phyloP scores from a whole-genome alignment of 2,888 invertebrate species.

The Lasioglossum leucozonium region DNA sequence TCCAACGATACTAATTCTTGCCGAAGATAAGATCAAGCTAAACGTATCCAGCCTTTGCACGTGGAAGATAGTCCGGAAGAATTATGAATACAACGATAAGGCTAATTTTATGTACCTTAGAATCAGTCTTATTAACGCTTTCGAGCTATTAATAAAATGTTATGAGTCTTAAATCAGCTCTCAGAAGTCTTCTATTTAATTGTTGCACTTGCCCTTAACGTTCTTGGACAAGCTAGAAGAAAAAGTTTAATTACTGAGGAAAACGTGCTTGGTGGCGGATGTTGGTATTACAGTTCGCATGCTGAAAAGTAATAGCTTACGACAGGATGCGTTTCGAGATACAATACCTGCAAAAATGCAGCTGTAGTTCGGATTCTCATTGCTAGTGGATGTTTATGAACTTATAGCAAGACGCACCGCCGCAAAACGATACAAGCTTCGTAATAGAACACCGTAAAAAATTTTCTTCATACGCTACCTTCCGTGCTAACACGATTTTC shows the following conservation, averaged over 20 bases:
- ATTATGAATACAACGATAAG: background rate
- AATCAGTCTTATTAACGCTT: background rate
- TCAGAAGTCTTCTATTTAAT: background rate
- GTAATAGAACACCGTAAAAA: background rate
- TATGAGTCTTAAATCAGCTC: background rate
- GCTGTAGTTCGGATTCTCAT: background rate
- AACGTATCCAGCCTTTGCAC: background rate
- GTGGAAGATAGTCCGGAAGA: background rate
- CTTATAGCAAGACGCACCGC: background rate
- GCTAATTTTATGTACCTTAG: background rate
- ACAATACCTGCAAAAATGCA: background rate
- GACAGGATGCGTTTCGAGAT: background rate
- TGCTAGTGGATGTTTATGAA: background rate
- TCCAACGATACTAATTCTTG: no score
- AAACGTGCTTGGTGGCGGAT: background rate
- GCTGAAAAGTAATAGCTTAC: conserved; percentile 1
- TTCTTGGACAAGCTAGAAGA: background rate
- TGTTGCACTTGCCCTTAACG: background rate
- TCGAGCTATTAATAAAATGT: background rate
- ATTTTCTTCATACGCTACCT: background rate
- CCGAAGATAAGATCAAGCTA: background rate
- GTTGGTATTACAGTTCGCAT: background rate
- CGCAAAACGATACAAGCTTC: background rate
- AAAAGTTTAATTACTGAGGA: background rate
- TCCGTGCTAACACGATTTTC: background rate